Evolutionary conservation across 2,888 invertebrate genomes (phyloP).

Genomic region (Agonopterix subpropinquella): DNA sequence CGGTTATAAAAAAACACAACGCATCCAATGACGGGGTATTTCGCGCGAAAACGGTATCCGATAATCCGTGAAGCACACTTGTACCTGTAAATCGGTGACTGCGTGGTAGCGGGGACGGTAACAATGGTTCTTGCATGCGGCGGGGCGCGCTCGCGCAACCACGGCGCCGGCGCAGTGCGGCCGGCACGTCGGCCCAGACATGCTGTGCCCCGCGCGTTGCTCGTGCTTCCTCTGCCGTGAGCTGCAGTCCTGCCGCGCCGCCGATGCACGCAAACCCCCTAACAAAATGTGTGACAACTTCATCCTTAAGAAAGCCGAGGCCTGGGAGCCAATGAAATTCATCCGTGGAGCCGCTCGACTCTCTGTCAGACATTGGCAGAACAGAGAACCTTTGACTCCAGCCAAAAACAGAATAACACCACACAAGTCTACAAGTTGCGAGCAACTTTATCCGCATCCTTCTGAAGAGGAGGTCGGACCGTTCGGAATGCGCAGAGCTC

Average conservation of each 20-base stretch:
- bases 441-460: constrained; percentile 61
- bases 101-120: constrained; percentile 30
- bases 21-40: not conserved
- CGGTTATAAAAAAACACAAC: too few relatives aligned
- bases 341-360: constrained; percentile 65
- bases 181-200: constrained; percentile 64
- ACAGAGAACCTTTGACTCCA: constrained; percentile 59
- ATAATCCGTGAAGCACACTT: constrained; percentile 50
- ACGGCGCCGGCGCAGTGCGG: constrained; percentile 44
- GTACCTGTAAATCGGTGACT: constrained; percentile 26
- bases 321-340: constrained; percentile 68
- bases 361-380: constrained; percentile 74
- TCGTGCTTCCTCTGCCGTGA: constrained; percentile 85
- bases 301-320: constrained; percentile 72
- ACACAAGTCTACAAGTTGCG: constrained; percentile 68
- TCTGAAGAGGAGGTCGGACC: constrained; percentile 51
- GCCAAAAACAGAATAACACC: constrained; percentile 52
- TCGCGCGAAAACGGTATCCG: constrained; percentile 42
- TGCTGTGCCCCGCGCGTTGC: constrained; percentile 84
- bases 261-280: constrained; percentile 61
- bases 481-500: constrained; percentile 60
- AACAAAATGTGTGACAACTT: constrained; percentile 68
- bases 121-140: constrained; percentile 43
- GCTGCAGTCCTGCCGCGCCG: constrained; percentile 78
- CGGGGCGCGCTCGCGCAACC: constrained; percentile 34